Evolutionary conservation across 1,140 invertebrate genomes (phyloP).

Genomic region (Dufourea novaeangliae): DNA sequence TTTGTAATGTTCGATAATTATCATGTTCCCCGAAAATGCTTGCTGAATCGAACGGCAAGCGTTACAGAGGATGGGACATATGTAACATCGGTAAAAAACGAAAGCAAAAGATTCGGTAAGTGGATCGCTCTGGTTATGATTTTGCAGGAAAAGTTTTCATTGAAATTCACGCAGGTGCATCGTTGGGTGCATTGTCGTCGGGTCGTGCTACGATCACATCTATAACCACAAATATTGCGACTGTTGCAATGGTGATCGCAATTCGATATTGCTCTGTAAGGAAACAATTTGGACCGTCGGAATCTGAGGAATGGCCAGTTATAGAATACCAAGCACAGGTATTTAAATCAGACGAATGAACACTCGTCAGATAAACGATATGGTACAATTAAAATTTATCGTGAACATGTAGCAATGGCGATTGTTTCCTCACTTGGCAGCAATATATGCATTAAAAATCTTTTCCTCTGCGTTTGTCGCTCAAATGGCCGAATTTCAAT

Average conservation of each 20-base stretch:
- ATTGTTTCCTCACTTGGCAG: conserved; percentile 94
- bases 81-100: conserved; percentile 88
- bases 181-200: conserved; percentile 92
- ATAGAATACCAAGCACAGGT: conserved; percentile 93
- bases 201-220: conserved; percentile 89
- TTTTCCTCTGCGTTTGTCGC: conserved; percentile 83
- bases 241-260: conserved; percentile 90
- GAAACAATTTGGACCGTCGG: conserved; percentile 92
- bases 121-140: background rate
- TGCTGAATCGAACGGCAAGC: conserved; percentile 94
- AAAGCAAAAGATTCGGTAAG: conserved; percentile 87
- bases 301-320: conserved; percentile 88
- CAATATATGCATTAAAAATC: conserved; percentile 88
- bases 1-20: conserved; percentile 95
- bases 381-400: conserved; percentile 34
- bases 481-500: conserved; percentile 66
- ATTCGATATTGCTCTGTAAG: conserved; percentile 94
- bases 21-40: conserved; percentile 89
- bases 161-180: conserved; percentile 82
- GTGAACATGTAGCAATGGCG: conserved; percentile 90
- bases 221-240: conserved; percentile 88
- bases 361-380: background rate
- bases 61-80: conserved; percentile 93
- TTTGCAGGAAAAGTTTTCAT: conserved; percentile 32
- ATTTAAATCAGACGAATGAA: conserved; percentile 81